Evolutionary conservation across 2,113 vertebrate genomes (phyloP), one percentile per base, ranked within the genome.

Genomic region (Tyrannus savana): DNA sequence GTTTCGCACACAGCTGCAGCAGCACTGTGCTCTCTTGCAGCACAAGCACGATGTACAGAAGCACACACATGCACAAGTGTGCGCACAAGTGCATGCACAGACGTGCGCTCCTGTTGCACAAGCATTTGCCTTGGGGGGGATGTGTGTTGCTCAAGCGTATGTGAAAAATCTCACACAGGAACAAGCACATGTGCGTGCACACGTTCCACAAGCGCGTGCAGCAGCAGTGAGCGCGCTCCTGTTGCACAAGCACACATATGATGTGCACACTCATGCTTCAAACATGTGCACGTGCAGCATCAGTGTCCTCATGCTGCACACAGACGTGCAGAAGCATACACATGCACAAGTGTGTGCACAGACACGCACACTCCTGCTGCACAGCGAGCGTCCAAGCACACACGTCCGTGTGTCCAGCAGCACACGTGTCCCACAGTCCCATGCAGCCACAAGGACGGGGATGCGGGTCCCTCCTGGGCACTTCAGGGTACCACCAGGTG

Each of bases 381-480:
- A 19, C 37, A 63, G 41, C 8, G 9, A 28, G 24, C 7, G 7
- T 10, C 25, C 25, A 39, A 39, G 28, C 41, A 42, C 62, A 64
- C 28, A 4, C 4, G 39, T 42, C 28, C 39, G 33, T 30, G 7
- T 4, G 41, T 46, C 10, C 30, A 44, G 21, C 39, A 66, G 31
- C 33, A 22, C 30, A 22, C 5, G 11, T 18, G 25, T 63, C n/a
- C 21, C 77, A 50, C 17, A 4, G 24, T 14, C 72, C 13, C 3
- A 4, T 13, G 15, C 62, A 16, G 63, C 41, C 59, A 22, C 19
- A 5, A 4, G 50, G 35, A 14, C 12, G 9, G 23, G 49, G 31
- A 23, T 4, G 10, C 3, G 1, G 10, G 18, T 16, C n/a, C 52
- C 8, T 2, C 9, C 50, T 4, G 3, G 25, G 10, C 1, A 25